phyloP scores from a whole-genome alignment of 2,797 vertebrate genomes.

The Propithecus deckenii region DNA sequence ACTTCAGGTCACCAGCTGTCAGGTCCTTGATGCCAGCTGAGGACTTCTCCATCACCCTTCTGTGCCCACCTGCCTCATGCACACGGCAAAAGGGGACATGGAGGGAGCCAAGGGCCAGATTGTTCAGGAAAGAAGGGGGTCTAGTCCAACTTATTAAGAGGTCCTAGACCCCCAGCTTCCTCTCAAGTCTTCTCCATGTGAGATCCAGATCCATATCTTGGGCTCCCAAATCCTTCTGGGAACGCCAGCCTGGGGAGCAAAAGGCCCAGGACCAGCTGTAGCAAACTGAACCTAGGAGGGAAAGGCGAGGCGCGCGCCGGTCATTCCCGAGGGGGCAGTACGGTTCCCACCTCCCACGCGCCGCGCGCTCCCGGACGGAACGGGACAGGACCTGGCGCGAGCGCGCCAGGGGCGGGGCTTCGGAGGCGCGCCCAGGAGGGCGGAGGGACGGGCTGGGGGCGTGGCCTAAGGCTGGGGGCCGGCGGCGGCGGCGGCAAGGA shows the following conservation, averaged over 20 bases:
- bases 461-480: conserved; percentile 67
- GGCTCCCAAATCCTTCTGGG: background rate
- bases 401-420: conserved; percentile 72
- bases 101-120: background rate
- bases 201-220: background rate
- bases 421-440: conserved; percentile 61
- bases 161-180: background rate
- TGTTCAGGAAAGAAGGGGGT: background rate
- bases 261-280: background rate
- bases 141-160: background rate
- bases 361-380: conserved; percentile 27
- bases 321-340: background rate
- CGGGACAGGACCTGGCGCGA: conserved; percentile 62
- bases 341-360: background rate
- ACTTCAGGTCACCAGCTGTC: background rate
- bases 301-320: background rate
- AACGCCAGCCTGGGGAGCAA: background rate
- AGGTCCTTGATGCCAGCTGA: background rate
- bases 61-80: background rate
- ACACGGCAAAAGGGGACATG: background rate
- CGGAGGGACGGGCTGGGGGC: conserved; percentile 70
- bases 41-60: background rate
- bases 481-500: conserved; percentile 60
- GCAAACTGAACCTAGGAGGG: background rate
- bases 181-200: background rate